These are phyloP conservation scores for Spilarctia lutea DNA, from an alignment of 2,888 invertebrate species.

Conservation along the genomic window DNA sequence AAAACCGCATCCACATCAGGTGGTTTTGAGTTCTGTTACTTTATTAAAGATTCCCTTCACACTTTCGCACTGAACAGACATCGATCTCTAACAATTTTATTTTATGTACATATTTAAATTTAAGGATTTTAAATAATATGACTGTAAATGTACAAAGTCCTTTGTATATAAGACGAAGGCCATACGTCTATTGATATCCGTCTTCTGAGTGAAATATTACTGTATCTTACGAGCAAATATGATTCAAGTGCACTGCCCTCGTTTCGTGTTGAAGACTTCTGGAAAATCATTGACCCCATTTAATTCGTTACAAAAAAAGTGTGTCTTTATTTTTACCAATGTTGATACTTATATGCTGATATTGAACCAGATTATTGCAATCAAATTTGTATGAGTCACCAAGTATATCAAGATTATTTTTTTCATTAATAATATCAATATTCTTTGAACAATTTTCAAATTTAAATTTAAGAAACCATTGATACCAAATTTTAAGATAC, in stretches of 20 bases:
- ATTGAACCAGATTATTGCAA: not conserved
- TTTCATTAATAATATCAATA: not conserved
- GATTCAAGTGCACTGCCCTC: conserved; percentile 71
- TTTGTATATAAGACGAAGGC: not conserved
- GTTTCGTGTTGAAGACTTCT: conserved; percentile 54
- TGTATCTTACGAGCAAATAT: conserved; percentile 26
- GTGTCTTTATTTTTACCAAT: conserved; percentile 3
- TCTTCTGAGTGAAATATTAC: conserved; percentile 45
- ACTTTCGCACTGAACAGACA: too few species aligned
- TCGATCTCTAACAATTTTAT: too few species aligned
- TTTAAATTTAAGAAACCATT: not conserved
- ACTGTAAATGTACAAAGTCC: not conserved
- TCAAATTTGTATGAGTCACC: not conserved
- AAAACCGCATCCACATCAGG: too few species aligned
- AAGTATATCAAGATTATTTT: not conserved
- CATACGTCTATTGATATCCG: not conserved
- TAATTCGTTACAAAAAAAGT: conserved; percentile 26
- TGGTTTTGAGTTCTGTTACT: too few species aligned
- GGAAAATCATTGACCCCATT: conserved; percentile 53
- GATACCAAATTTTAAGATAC: not conserved
- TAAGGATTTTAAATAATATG: not conserved
- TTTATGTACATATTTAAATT: not conserved
- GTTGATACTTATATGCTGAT: not conserved
- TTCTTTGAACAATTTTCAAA: not conserved
- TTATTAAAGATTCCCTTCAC: too few species aligned